Conservation (phyloP, 2,888 invertebrate genomes). For the Platypus cylindrus region DNA sequence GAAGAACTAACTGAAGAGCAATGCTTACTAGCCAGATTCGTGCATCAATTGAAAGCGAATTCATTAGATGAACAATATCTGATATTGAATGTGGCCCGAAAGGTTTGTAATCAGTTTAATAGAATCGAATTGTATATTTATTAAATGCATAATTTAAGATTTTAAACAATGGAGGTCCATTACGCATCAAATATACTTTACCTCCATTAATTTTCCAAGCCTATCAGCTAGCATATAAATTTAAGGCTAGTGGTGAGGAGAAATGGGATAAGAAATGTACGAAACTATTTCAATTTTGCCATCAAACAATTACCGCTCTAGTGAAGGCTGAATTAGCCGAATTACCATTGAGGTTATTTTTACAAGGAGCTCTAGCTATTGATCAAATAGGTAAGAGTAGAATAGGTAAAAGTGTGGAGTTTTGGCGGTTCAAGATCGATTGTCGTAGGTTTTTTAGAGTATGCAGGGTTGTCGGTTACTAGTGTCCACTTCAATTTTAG, state of each 20-base stretch:
- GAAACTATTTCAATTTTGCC: slow-evolving; percentile 97
- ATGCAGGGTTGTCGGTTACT: too few relatives aligned
- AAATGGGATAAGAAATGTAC: slow-evolving; percentile 98
- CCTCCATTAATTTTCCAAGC: slow-evolving; percentile 93
- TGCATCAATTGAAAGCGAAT: slow-evolving; percentile 71
- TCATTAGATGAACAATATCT: slow-evolving; percentile 78
- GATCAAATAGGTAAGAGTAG: slow-evolving; percentile 13
- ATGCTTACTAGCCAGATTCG: slow-evolving; percentile 76
- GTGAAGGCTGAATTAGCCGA: slow-evolving; percentile 94
- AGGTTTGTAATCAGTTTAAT: slow-evolving; percentile 37
- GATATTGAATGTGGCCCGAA: slow-evolving; percentile 78
- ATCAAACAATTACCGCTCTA: slow-evolving; percentile 85
- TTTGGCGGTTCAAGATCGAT: too few relatives aligned
- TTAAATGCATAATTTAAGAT: slow-evolving; percentile 37
- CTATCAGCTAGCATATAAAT: slow-evolving; percentile 75
- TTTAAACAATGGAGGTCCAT: slow-evolving; percentile 80
- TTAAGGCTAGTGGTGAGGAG: slow-evolving; percentile 74
- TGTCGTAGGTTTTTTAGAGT: not conserved
- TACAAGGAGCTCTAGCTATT: slow-evolving; percentile 66
- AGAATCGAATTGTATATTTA: too few relatives aligned
- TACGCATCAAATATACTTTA: slow-evolving; percentile 78
- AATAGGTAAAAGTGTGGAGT: too few relatives aligned
- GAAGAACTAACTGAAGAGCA: slow-evolving; percentile 98
- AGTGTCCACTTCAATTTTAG: too few relatives aligned
- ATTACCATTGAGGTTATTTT: slow-evolving; percentile 80